Evolutionary conservation across 2,888 invertebrate genomes (phyloP).

Genomic region (Habrosyne pyritoides): DNA sequence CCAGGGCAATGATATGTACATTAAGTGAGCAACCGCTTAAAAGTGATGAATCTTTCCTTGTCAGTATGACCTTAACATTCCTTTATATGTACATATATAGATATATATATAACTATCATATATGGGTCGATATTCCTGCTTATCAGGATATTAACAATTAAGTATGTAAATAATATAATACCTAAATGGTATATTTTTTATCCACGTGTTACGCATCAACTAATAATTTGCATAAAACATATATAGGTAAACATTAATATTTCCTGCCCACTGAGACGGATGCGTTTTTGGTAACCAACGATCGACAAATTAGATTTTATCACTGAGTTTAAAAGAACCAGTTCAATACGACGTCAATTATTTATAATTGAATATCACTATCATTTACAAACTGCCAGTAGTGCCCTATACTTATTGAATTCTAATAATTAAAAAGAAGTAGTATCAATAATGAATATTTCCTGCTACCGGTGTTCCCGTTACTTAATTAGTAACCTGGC

Average conservation of each 20-base stretch:
- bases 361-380: background rate
- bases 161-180: conserved; percentile 35
- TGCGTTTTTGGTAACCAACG: background rate
- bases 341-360: background rate
- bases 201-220: background rate
- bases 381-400: background rate
- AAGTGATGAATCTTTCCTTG: background rate
- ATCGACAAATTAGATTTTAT: background rate
- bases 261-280: conserved; percentile 5
- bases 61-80: background rate
- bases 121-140: background rate
- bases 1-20: no score
- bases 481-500: conserved; percentile 66
- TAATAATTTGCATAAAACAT: conserved; percentile 26
- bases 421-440: conserved; percentile 1
- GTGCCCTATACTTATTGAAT: conserved; percentile 9
- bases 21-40: background rate
- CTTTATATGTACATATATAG: background rate
- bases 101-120: no score
- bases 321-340: background rate
- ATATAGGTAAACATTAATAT: conserved; percentile 26
- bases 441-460: conserved; percentile 45
- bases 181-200: conserved; percentile 36
- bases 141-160: conserved; percentile 15
- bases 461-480: conserved; percentile 64